phyloP scores from a whole-genome alignment of 2,797 vertebrate genomes.

The Pogonophryne albipinna region DNA sequence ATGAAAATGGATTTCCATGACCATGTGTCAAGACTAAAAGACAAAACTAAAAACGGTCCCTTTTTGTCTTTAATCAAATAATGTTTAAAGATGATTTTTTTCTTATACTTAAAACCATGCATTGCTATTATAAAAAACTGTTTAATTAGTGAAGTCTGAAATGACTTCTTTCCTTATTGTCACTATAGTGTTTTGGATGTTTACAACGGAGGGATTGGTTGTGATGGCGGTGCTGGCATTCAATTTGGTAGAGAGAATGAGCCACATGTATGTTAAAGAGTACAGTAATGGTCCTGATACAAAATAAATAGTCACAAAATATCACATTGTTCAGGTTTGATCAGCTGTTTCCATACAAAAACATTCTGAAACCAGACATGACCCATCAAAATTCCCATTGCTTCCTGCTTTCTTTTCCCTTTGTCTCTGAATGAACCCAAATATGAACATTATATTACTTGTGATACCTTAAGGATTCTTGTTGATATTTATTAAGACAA shows the following conservation, averaged over 20 bases:
- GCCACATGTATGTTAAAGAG: conserved; percentile 39
- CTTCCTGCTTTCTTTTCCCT: conserved; percentile 20
- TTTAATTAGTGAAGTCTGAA: conserved; percentile 17
- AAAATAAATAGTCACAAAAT: conserved; percentile 29
- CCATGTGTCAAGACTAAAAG: background rate
- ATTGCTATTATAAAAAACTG: conserved; percentile 25
- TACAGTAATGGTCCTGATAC: conserved; percentile 45
- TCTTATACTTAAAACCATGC: conserved; percentile 41
- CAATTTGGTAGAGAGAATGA: conserved; percentile 14
- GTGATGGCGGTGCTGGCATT: conserved; percentile 29
- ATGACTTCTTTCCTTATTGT: background rate
- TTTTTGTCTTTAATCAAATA: conserved; percentile 7
- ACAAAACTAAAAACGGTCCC: background rate
- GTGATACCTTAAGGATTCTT: conserved; percentile 54
- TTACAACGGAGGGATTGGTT: background rate
- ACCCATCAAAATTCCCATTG: conserved; percentile 16
- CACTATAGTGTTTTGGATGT: background rate
- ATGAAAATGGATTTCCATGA: conserved; percentile 6
- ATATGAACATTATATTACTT: conserved; percentile 54
- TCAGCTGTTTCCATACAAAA: conserved; percentile 38
- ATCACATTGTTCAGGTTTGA: conserved; percentile 26
- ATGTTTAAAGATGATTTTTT: conserved; percentile 12
- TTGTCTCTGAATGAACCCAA: conserved; percentile 39
- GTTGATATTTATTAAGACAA: conserved; percentile 51
- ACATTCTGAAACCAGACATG: conserved; percentile 14